Evolutionary conservation across 2,888 invertebrate genomes (phyloP).

Genomic region (Argyresthia goedartella): DNA sequence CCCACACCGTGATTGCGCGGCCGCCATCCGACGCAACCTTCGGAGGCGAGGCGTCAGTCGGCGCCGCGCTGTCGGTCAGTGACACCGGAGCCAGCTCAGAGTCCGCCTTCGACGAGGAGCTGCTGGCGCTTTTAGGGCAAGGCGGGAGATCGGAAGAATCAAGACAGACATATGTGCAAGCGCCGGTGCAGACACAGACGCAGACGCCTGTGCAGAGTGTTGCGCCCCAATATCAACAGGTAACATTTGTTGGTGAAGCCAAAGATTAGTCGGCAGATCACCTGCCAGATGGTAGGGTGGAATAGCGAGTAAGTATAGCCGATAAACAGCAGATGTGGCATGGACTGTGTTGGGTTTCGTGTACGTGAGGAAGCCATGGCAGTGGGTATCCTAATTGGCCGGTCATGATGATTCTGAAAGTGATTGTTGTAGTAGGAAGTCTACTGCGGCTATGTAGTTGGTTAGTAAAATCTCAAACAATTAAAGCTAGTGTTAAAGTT

Average conservation of each 20-base stretch:
- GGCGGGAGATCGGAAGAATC: constrained; percentile 22
- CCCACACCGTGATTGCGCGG: constrained; percentile 55
- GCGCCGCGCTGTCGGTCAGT: constrained; percentile 56
- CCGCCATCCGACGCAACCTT: constrained; percentile 43
- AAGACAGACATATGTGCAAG: background rate
- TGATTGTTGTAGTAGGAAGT: too few relatives aligned
- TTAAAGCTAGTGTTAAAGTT: too few relatives aligned
- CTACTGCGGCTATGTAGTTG: too few relatives aligned
- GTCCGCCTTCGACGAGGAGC: constrained; percentile 39
- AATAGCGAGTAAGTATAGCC: too few relatives aligned
- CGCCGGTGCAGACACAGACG: constrained; percentile 28
- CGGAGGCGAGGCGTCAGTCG: constrained; percentile 60
- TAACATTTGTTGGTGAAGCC: constrained; percentile 14
- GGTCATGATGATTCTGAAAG: too few relatives aligned
- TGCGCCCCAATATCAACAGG: constrained; percentile 45
- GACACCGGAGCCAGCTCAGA: constrained; percentile 36
- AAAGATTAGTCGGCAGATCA: too few relatives aligned
- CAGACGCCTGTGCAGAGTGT: constrained; percentile 29
- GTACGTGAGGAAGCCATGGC: too few relatives aligned
- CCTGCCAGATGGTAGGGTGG: too few relatives aligned
- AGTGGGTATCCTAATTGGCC: too few relatives aligned
- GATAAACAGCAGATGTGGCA: too few relatives aligned
- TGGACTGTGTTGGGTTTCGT: too few relatives aligned
- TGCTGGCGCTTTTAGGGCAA: constrained; percentile 43
- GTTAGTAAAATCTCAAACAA: too few relatives aligned